Evolutionary conservation across 2,113 vertebrate species (phyloP).

Genomic region (Brachyhypopomus occidentalis): DNA sequence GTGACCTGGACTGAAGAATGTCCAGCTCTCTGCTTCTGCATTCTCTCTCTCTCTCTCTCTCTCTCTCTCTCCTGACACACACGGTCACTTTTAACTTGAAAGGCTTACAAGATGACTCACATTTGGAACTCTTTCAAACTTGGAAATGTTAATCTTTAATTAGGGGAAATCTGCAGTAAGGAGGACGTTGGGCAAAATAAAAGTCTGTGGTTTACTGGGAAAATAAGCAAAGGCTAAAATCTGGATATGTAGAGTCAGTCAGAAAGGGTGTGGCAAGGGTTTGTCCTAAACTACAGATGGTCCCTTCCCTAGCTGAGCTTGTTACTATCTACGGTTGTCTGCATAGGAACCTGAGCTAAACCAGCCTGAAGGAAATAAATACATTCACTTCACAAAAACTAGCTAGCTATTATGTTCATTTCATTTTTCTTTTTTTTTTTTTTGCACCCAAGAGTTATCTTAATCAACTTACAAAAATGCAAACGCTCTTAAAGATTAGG

Average conservation of each 20-base stretch:
- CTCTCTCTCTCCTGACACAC: neutral
- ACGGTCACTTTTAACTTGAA: conserved; percentile 12
- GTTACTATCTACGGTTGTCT: conserved; percentile 5
- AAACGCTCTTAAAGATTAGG: neutral
- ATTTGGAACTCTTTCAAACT: conserved; percentile 46
- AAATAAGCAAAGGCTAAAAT: conserved; percentile 8
- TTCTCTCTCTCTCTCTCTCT: neutral
- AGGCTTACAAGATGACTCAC: conserved; percentile 10
- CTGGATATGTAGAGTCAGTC: conserved; percentile 5
- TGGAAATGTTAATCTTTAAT: conserved; percentile 52
- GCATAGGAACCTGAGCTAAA: conserved; percentile 17
- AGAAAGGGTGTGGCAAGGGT: neutral
- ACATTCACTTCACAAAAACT: neutral
- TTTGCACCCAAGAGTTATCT: neutral
- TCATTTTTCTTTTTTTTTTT: too few species aligned
- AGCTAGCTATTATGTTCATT: too few species aligned
- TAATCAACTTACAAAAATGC: neutral
- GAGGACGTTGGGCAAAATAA: conserved; percentile 28
- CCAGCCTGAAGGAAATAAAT: neutral
- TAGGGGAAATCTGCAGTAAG: conserved; percentile 24
- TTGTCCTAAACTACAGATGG: neutral
- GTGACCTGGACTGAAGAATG: conserved; percentile 24
- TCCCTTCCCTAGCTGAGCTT: neutral
- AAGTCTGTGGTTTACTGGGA: conserved; percentile 19
- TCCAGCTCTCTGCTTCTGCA: conserved; percentile 13